Base-by-base conservation (phyloP, 1,140 invertebrate species). In the Coenobita brevimanus region DNA sequence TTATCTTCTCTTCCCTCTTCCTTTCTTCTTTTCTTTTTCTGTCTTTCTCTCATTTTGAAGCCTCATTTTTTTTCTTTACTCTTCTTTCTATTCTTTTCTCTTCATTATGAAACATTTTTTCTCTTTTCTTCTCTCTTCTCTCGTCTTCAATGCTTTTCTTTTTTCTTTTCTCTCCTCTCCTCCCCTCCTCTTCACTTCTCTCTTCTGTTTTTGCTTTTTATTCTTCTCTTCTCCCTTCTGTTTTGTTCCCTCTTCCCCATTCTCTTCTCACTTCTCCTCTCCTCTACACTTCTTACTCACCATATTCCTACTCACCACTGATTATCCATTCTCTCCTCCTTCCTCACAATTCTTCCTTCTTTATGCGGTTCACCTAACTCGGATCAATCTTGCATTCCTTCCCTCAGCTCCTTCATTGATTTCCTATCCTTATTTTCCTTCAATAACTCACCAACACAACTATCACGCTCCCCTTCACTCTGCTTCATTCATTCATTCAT, bases 1-100 rank as follows among this genome's bases (percentile, higher is more conserved):
- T 67, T n/a, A 67, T 67, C 71, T 57, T 57, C 54, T 57, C 54
- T 57, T 57, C 54, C n/a, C 13, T n/a, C 13, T 57, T 57, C 54
- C n/a, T n/a, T 57, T 57, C n/a, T n/a, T 57, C n/a, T n/a, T n/a
- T 57, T 57, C 54, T n/a, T 57, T 57, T 57, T 13, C n/a, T 57
- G 54, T n/a, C 54, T 57, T 57, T n/a, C n/a, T 13, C 54, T 57
- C n/a, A 10, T 57, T 57, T 57, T n/a, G 13, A 57, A 10, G 13
- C n/a, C 54, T 57, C 54, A 13, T 57, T 57, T n/a, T 57, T 57
- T 57, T n/a, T n/a, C n/a, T 57, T 10, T 2, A 17, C 57, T n/a
- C 21, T 62, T n/a, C 17, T n/a, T n/a, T 1, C 36, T 33, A 10
- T 67, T 10, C n/a, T 67, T 33, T n/a, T 67, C 62, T n/a, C 36